Base-by-base conservation (phyloP, 2,888 invertebrate genomes). In the Acronicta aceris region DNA sequence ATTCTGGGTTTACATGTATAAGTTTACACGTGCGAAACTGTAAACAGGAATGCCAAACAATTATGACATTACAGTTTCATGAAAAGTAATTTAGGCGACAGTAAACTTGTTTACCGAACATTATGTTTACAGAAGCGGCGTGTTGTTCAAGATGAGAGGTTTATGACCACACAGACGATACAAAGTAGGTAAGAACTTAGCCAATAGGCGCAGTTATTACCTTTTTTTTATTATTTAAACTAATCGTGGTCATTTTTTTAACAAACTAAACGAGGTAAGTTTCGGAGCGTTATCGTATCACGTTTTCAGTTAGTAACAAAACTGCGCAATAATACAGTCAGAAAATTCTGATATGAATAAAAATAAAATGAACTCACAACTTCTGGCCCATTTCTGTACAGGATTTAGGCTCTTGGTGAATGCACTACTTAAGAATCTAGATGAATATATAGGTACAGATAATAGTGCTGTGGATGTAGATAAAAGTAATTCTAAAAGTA, bases 241-340 rank as follows among this genome's bases (percentile, higher is more conserved):
- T 27, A 27, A 4, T 3, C 21, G 21, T 21, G 2, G 27, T 21
- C n/a, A n/a, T 43, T 16, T 38, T 42, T 42, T 15, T 17, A 27
- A 49, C 16, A 38, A n/a, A 15, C 27, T 36, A n/a, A 12, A 21
- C 52, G n/a, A 49, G 45, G 12, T 21, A 12, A 15, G 41, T 15
- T 51, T 48, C 8, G 27, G 21, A 49, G 40, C 16, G 55, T 69
- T 74, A 74, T 74, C 69, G 54, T 3, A 45, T 57, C 52, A 63
- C 56, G 75, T 63, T 70, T 67, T 45, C 16, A 25, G 63, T 70
- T 62, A 33, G 49, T 41, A 50, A 56, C 36, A 25, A 54, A 75
- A 65, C 76, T 78, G 59, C 76, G 74, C 71, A 71, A 53, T 63
- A 46, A 40, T 41, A 55, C 48, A 60, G 52, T 67, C 57, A 57